A percentile compares a stretch with the other conserved stretches of the same genome.
Conservation (phyloP, 2,888 invertebrate species). For the Protula sp. region DNA sequence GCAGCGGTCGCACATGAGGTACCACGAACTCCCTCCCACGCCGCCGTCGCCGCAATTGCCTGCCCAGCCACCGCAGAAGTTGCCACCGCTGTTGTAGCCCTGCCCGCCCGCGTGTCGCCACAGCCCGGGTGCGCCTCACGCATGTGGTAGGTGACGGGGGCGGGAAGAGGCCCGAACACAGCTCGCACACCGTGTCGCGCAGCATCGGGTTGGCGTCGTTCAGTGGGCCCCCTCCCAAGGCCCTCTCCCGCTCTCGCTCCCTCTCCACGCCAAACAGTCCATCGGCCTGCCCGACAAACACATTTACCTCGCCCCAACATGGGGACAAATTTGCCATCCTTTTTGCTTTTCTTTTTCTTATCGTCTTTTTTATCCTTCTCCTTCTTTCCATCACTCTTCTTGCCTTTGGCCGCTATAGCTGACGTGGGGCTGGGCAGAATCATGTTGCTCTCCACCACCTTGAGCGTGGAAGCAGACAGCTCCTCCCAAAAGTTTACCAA, state of each 20-base stretch:
- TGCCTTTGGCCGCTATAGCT: constrained; percentile 24
- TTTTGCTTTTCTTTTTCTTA: constrained; percentile 34
- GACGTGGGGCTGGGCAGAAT: constrained; percentile 61
- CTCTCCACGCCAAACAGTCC: constrained; percentile 21
- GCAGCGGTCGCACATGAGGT: constrained; percentile 85
- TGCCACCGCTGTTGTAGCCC: constrained; percentile 87
- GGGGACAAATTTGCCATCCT: constrained; percentile 57
- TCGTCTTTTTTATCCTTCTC: constrained; percentile 34
- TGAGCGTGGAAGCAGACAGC: constrained; percentile 60
- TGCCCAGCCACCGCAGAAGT: constrained; percentile 81
- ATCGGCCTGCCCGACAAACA: constrained; percentile 31
- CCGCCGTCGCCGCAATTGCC: constrained; percentile 85
- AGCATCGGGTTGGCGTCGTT: too few species aligned
- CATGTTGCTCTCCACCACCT: constrained; percentile 61
- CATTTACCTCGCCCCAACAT: constrained; percentile 34
- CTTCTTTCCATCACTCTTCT: constrained; percentile 37
- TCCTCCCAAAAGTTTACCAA: constrained; percentile 87
- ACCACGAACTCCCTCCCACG: constrained; percentile 73
- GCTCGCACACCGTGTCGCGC: constrained; percentile 68
- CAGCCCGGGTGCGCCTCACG: constrained; percentile 84
- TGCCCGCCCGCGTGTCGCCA: constrained; percentile 67
- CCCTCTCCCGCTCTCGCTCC: constrained; percentile 49
- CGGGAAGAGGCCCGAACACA: constrained; percentile 66
- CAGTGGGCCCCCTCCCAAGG: constrained; percentile 3
- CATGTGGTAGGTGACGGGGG: constrained; percentile 88